phyloP scores from a whole-genome alignment of 2,888 invertebrate genomes.

The Temnothorax ravouxi region DNA sequence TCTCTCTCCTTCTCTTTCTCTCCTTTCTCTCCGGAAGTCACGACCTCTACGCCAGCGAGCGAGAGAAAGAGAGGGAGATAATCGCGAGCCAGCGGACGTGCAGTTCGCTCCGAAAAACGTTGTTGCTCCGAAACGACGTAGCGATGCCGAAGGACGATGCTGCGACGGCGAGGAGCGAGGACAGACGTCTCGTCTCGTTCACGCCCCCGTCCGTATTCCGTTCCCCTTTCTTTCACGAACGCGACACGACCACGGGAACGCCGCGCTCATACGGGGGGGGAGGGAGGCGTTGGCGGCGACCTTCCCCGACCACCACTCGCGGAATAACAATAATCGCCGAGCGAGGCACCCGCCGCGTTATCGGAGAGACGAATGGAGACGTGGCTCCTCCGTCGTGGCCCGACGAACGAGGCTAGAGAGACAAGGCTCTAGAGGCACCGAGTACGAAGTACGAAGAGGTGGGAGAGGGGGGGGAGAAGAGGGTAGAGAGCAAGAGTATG shows the following conservation, averaged over 20 bases:
- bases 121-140: conserved; percentile 28
- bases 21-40: conserved; percentile 53
- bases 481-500: neutral
- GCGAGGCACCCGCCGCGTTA: conserved; percentile 9
- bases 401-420: neutral
- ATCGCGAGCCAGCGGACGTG: conserved; percentile 22
- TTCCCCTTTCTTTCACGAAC: conserved; percentile 43
- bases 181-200: conserved; percentile 66
- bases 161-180: conserved; percentile 19
- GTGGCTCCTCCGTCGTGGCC: conserved; percentile 23
- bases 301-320: conserved; percentile 37
- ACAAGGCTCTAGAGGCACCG: conserved; percentile 28
- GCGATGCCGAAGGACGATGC: conserved; percentile 1
- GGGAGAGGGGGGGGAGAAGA: neutral
- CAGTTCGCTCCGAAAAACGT: conserved; percentile 17
- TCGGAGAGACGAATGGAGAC: conserved; percentile 35
- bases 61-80: conserved; percentile 33
- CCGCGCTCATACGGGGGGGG: conserved; percentile 25
- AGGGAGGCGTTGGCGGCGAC: conserved; percentile 24
- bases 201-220: conserved; percentile 35
- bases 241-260: conserved; percentile 41
- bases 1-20: conserved; percentile 22
- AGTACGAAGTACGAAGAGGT: neutral
- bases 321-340: conserved; percentile 34
- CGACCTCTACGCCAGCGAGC: conserved; percentile 45